phyloP scores from a whole-genome alignment of 1,140 invertebrate genomes.

The Octopus bimaculoides region DNA sequence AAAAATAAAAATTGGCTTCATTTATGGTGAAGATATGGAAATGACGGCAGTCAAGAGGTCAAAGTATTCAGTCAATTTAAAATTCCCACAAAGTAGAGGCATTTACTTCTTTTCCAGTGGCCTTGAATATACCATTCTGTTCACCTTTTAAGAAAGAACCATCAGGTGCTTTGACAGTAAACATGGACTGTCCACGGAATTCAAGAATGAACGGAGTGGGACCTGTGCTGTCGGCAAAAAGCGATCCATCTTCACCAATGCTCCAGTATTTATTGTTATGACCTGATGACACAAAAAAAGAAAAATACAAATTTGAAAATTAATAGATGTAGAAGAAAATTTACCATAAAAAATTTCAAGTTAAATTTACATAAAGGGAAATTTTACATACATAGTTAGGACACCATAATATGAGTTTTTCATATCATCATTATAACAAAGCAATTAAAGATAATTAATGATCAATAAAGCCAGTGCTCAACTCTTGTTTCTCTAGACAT shows the following conservation, averaged over 20 bases:
- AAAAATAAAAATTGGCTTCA: too few relatives aligned
- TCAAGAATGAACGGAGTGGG: constrained; percentile 91
- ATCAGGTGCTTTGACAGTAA: constrained; percentile 78
- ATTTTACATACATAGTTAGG: too few relatives aligned
- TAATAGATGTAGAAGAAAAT: too few relatives aligned
- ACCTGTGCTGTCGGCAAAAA: constrained; percentile 79
- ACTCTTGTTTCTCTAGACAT: too few relatives aligned
- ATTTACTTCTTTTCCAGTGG: constrained; percentile 69
- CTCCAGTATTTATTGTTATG: constrained; percentile 82
- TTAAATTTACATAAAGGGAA: not conserved
- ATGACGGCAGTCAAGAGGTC: too few relatives aligned
- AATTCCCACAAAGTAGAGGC: constrained; percentile 48
- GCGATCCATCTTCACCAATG: constrained; percentile 74
- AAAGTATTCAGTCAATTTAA: constrained; percentile 23
- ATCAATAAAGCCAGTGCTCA: too few relatives aligned
- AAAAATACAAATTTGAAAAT: too few relatives aligned
- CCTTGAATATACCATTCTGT: constrained; percentile 89
- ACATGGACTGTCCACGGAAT: constrained; percentile 83
- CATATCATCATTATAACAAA: too few relatives aligned
- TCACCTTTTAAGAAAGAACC: constrained; percentile 85
- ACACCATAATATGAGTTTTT: too few relatives aligned
- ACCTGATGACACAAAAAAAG: constrained; percentile 61
- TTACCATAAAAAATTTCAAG: not conserved
- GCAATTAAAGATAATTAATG: too few relatives aligned
- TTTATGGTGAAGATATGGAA: too few relatives aligned